These are phyloP conservation scores for Paramormyrops kingsleyae DNA, from an alignment of 2,113 vertebrate genomes.

Conservation along the genomic window DNA sequence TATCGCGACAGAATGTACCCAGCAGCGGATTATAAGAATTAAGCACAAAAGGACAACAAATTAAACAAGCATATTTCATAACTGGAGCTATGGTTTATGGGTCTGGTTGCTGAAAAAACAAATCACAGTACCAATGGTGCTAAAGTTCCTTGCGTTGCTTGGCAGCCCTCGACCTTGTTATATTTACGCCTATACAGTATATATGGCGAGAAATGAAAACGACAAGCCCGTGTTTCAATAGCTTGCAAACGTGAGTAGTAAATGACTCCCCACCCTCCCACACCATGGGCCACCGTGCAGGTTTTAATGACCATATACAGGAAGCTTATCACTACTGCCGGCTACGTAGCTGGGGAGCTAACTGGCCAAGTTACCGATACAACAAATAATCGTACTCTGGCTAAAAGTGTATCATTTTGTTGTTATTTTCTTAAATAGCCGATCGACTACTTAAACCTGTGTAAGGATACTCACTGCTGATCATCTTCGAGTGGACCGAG, in stretches of 20 bases:
- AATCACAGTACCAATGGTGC: background rate
- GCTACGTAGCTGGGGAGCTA: background rate
- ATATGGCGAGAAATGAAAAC: background rate
- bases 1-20: background rate
- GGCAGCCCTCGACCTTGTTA: background rate
- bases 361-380: background rate
- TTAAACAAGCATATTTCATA: background rate
- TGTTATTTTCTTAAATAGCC: background rate
- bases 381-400: background rate
- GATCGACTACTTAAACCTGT: background rate
- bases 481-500: constrained; percentile 56
- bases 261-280: background rate
- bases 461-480: constrained; percentile 56
- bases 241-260: background rate
- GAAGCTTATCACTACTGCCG: background rate
- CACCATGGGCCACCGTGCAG: background rate
- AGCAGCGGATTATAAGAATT: background rate
- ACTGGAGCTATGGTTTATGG: background rate
- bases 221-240: background rate
- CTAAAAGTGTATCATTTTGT: background rate
- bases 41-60: background rate
- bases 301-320: background rate
- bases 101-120: background rate
- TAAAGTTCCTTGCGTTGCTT: background rate
- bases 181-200: background rate